Conservation (phyloP, 2,797 vertebrate species). For the Cetoscarus ocellatus region DNA sequence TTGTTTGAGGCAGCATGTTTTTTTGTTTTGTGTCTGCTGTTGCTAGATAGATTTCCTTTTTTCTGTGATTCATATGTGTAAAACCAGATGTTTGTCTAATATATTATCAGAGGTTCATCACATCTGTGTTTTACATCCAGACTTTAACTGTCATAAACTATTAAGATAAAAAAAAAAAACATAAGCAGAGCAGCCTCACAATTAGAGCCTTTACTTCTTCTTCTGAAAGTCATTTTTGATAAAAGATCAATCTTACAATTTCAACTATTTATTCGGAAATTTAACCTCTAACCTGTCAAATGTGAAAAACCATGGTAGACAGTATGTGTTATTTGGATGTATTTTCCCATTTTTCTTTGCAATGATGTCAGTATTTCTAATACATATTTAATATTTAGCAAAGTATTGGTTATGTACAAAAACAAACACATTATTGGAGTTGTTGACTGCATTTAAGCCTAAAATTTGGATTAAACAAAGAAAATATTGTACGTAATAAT, state of each 20-base stretch:
- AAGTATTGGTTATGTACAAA: no score
- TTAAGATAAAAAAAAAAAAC: constrained; percentile 17
- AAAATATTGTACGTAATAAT: no score
- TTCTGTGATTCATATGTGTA: constrained; percentile 28
- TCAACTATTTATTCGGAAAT: constrained; percentile 42
- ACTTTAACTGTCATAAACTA: constrained; percentile 39
- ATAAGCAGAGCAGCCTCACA: constrained; percentile 4
- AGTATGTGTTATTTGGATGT: no score
- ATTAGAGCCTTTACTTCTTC: constrained; percentile 1
- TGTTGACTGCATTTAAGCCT: no score
- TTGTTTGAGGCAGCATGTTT: constrained; percentile 9
- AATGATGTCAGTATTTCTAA: constrained; percentile 6
- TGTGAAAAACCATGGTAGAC: no score
- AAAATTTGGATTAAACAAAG: no score
- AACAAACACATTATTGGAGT: no score
- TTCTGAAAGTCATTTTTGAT: constrained; percentile 33
- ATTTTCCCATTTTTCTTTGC: no score
- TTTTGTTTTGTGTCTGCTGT: constrained; percentile 49
- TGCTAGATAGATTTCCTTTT: constrained; percentile 36
- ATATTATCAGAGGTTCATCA: constrained; percentile 42
- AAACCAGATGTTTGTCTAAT: constrained; percentile 27
- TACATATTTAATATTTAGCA: not conserved
- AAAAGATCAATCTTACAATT: constrained; percentile 29
- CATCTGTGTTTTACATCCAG: constrained; percentile 50
- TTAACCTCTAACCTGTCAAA: constrained; percentile 25